Evolutionary conservation across 2,113 vertebrate species (phyloP), one percentile per base, ranked within the genome.

Genomic region (Apteryx owenii): DNA sequence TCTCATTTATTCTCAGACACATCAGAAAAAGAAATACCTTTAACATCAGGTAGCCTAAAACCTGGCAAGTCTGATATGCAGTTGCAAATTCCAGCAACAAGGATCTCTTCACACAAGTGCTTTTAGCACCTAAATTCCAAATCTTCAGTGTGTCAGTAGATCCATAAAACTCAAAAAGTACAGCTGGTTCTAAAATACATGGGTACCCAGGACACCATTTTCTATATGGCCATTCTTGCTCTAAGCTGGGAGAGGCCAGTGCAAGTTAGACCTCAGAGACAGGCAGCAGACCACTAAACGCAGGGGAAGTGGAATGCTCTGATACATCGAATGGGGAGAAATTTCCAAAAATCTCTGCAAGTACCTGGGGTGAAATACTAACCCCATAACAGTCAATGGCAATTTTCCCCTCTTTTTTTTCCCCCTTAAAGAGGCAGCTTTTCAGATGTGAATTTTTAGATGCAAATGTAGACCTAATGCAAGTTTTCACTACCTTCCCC

Each of bases 381-480:
- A 31, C 5, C n/a, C 16, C 5, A 2, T 0, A 72, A 22, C 18
- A 72, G 20, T 38, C 85, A 18, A 18, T 9, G 10, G 5, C 31
- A 79, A 18, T 5, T 29, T 6, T 54, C 2, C 2, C 4, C 2
- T 4, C 2, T 12, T 10, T 25, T 53, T 26, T 40, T 25, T 29
- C 29, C 15, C 15, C 44, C 73, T n/a, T 25, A 19, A 29, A 2
- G 0, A 72, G 56, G 48, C 15, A 50, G 20, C 28, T 90, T 66
- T 71, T 56, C 7, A 13, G 10, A 21, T 90, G 64, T 83, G 54
- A 70, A 42, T 81, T 93, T 92, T 65, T 7, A 42, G 40, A 46
- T 33, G 28, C 3, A 3, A 56, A 14, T 58, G 31, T 31, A 46
- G 23, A 48, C 40, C 31, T 69, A 60, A 85, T 11, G 13, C 40